Evolutionary conservation across 2,113 vertebrate species (phyloP).

Genomic region (Pygoscelis adeliae): DNA sequence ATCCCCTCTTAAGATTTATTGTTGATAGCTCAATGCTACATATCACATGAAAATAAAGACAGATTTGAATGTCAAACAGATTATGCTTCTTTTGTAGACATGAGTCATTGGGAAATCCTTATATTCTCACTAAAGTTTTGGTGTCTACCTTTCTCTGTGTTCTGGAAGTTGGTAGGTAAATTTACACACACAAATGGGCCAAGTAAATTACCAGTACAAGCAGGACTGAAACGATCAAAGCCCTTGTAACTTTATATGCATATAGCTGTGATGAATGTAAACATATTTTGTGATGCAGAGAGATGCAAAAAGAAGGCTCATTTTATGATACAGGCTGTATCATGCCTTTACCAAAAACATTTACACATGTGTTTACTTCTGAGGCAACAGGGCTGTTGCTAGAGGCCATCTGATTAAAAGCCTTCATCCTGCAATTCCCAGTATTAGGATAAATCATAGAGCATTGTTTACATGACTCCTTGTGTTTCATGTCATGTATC

Average conservation of each 20-base stretch:
- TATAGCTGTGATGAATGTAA: background rate
- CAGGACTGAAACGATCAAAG: background rate
- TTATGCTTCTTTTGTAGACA: background rate
- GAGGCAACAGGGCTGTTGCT: background rate
- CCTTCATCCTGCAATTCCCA: background rate
- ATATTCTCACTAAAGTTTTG: background rate
- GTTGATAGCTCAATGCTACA: background rate
- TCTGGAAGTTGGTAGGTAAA: background rate
- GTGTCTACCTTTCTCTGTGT: background rate
- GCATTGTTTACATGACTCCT: background rate
- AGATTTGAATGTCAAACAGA: background rate
- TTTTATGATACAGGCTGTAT: background rate
- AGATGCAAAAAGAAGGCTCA: background rate
- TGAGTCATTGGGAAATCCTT: background rate
- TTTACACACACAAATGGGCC: background rate
- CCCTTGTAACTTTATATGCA: background rate
- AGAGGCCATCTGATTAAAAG: background rate
- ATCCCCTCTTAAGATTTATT: background rate
- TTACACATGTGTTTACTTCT: background rate
- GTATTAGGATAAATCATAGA: background rate
- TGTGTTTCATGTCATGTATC: slow-evolving; percentile 2
- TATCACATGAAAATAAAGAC: background rate
- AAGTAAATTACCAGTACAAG: background rate
- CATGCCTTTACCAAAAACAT: background rate
- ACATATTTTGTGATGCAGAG: background rate